Evolutionary conservation across 2,113 vertebrate genomes (phyloP).

Genomic region (Poecilia latipinna): DNA sequence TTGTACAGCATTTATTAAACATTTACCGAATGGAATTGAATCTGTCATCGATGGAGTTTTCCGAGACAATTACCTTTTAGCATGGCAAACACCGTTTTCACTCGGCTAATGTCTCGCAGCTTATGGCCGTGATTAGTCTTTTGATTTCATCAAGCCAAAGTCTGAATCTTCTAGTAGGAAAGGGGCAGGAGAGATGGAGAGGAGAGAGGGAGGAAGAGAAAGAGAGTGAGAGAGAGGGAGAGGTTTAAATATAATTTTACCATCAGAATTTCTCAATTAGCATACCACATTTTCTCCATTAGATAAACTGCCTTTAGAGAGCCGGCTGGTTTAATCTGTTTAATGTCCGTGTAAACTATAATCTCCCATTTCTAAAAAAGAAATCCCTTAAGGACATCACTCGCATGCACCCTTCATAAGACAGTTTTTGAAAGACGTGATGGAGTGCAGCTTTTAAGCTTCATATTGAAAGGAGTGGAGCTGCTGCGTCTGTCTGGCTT

Average conservation of each 20-base stretch:
- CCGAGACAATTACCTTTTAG: constrained; percentile 91
- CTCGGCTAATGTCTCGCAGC: constrained; percentile 74
- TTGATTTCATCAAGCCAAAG: constrained; percentile 78
- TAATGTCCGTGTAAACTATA: constrained; percentile 83
- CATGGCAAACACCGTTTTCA: constrained; percentile 84
- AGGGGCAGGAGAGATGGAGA: constrained; percentile 16
- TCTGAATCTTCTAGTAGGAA: constrained; percentile 62
- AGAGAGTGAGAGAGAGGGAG: constrained; percentile 27
- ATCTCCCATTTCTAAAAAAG: constrained; percentile 81
- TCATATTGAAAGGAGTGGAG: constrained; percentile 59
- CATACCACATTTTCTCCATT: constrained; percentile 81
- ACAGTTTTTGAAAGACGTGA: constrained; percentile 74
- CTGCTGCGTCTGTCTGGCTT: constrained; percentile 62
- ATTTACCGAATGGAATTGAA: constrained; percentile 95
- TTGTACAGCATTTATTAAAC: constrained; percentile 96
- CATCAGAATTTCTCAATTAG: constrained; percentile 80
- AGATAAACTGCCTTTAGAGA: constrained; percentile 83
- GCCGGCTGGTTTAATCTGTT: constrained; percentile 79
- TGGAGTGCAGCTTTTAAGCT: constrained; percentile 70
- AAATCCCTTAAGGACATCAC: constrained; percentile 80
- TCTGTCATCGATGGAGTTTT: constrained; percentile 94
- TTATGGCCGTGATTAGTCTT: constrained; percentile 77
- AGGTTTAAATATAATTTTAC: constrained; percentile 77
- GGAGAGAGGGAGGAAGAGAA: constrained; percentile 13
- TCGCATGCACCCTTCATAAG: constrained; percentile 74